These are phyloP conservation scores for Crenuchus spilurus DNA, from an alignment of 2,797 vertebrate species.

Conservation along the genomic window DNA sequence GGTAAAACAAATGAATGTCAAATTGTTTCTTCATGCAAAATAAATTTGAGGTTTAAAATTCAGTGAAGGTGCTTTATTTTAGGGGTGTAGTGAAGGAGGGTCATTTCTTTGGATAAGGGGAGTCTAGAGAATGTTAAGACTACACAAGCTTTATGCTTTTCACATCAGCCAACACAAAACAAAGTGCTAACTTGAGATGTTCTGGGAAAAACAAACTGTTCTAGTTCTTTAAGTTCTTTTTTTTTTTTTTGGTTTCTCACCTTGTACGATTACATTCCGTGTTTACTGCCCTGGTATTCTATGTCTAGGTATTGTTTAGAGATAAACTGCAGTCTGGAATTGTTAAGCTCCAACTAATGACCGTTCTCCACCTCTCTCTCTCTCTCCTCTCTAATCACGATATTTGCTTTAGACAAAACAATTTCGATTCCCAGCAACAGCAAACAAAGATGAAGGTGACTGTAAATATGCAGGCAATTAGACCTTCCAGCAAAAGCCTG, in stretches of 20 bases:
- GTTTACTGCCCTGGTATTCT: background rate
- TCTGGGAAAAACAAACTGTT: constrained; percentile 21
- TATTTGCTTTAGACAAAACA: constrained; percentile 33
- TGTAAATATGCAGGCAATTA: constrained; percentile 23
- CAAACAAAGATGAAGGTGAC: constrained; percentile 28
- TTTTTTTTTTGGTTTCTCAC: constrained; percentile 4
- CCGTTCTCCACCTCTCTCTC: background rate
- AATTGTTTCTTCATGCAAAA: too few relatives aligned
- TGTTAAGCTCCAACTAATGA: constrained; percentile 30
- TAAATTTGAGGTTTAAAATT: too few relatives aligned
- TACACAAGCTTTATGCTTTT: too few relatives aligned
- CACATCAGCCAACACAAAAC: constrained; percentile 16
- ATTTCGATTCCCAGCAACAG: constrained; percentile 6
- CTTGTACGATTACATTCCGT: background rate
- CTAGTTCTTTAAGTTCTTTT: background rate
- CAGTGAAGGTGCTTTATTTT: too few relatives aligned
- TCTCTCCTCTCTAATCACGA: constrained; percentile 26
- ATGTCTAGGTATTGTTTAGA: background rate
- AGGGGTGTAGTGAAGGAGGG: too few relatives aligned
- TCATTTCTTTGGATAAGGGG: too few relatives aligned
- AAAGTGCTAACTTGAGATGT: constrained; percentile 13
- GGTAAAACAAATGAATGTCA: too few relatives aligned
- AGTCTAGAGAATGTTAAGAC: too few relatives aligned
- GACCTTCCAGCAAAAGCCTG: constrained; percentile 17
- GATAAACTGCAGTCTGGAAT: constrained; percentile 13